Evolutionary conservation across 2,797 vertebrate genomes (phyloP), one percentile per base, ranked within the genome.

Genomic region (Aselliscus stoliczkanus): DNA sequence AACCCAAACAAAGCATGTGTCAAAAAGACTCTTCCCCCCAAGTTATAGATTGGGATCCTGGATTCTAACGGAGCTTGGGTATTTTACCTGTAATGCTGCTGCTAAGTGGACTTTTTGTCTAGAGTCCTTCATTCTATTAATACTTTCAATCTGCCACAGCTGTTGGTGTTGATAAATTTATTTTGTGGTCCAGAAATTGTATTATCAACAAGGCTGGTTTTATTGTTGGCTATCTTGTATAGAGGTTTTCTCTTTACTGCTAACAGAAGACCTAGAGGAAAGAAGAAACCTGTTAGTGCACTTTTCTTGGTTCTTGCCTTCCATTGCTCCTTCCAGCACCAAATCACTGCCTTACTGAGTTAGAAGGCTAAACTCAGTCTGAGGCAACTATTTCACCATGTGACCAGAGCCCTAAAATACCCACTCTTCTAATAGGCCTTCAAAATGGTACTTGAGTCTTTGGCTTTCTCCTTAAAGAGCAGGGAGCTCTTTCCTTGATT

Each of bases 221-320:
- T 96, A 93, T 96, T 95, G 88, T 80, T 93, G 69, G n/a, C 88
- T 91, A 5, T 62, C 82, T 58, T 86, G 67, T 29, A 44, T 81
- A 73, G 54, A 84, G 44, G 42, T 92, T 92, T 93, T 92, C 17
- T 56, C 5, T 77, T 97, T 88, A 79, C 25, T 60, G 70, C 15
- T 34, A 91, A 20, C 2, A 31, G 77, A 83, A 96, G 95, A 90
- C 65, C 96, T 97, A 92, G 29, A 97, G 54, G 4, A 97, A 85
- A 95, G 77, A 27, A 97, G 90, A 94, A 37, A 90, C 29, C 2
- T 13, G 20, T 83, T 87, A 76, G 56, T 39, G 65, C 0, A 1
- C 77, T 31, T 84, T 70, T 1, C 31, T 83, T 80, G 70, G 11
- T 4, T 25, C 60, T 42, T 23, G 37, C 52, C 29, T 25, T 91